Evolutionary conservation across 2,797 vertebrate species (phyloP).

Genomic region (Phataginus tricuspis): DNA sequence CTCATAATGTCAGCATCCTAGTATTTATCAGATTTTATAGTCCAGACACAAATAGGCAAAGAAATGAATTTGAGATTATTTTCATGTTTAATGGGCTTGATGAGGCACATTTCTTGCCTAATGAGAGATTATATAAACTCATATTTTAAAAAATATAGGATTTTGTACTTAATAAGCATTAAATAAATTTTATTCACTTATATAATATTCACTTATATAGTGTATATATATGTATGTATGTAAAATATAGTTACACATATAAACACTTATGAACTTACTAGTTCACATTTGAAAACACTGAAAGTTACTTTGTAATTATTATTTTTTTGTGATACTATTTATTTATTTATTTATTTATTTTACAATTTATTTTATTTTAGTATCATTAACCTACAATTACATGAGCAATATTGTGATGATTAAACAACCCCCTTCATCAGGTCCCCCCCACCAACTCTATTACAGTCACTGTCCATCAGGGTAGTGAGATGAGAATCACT

Average conservation of each 20-base stretch:
- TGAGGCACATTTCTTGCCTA: neutral
- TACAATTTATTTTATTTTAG: too few relatives aligned
- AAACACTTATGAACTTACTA: neutral
- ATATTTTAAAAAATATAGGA: neutral
- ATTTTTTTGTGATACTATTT: too few relatives aligned
- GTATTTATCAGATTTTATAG: slow-evolving; percentile 15
- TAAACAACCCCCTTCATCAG: too few relatives aligned
- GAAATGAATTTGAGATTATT: neutral
- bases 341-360: too few relatives aligned
- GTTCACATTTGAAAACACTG: neutral
- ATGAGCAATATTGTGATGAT: too few relatives aligned
- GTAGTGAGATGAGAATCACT: too few relatives aligned
- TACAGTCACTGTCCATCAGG: too few relatives aligned
- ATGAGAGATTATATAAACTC: neutral
- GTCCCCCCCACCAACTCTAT: too few relatives aligned
- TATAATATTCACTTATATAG: too few relatives aligned
- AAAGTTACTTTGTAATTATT: neutral
- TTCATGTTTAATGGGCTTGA: neutral
- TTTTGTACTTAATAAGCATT: neutral
- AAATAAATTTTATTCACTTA: neutral
- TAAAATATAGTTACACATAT: neutral
- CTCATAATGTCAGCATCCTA: neutral
- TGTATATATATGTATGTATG: neutral
- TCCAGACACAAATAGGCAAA: neutral
- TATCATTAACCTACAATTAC: too few relatives aligned